Evolutionary conservation across 2,113 vertebrate species (phyloP).

Genomic region (Tor tambroides): DNA sequence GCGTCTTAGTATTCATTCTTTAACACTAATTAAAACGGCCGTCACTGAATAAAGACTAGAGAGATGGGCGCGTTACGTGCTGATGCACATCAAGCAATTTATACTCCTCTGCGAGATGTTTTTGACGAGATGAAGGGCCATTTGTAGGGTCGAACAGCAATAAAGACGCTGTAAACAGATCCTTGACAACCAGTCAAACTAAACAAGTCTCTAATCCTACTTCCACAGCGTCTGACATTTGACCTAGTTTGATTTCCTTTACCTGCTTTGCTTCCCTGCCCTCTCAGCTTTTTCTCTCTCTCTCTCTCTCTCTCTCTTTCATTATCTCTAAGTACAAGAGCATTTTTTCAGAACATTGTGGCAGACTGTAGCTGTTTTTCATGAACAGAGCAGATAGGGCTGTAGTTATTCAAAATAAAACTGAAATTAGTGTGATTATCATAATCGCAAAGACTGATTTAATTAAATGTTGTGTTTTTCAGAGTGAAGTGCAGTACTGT

Average conservation of each 20-base stretch:
- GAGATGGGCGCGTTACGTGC: neutral
- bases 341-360: neutral
- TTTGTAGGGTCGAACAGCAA: constrained; percentile 33
- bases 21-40: neutral
- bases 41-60: neutral
- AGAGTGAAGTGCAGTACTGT: neutral
- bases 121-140: constrained; percentile 31
- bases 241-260: constrained; percentile 31
- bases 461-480: neutral
- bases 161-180: constrained; percentile 43
- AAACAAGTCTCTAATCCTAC: constrained; percentile 24
- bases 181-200: constrained; percentile 36
- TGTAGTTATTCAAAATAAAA: neutral
- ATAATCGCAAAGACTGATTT: neutral
- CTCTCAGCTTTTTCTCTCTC: neutral
- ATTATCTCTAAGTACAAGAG: neutral
- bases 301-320: neutral
- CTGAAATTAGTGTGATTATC: neutral
- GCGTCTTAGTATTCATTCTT: constrained; percentile 14
- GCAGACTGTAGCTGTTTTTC: neutral
- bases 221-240: constrained; percentile 40
- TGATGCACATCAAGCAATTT: neutral
- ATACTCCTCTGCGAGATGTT: neutral
- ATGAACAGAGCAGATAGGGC: neutral
- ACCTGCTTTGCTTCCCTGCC: constrained; percentile 14